A percentile compares a stretch with the other conserved stretches of the same genome.
phyloP scores from a whole-genome alignment of 2,113 vertebrate species.

The Suricata suricatta region DNA sequence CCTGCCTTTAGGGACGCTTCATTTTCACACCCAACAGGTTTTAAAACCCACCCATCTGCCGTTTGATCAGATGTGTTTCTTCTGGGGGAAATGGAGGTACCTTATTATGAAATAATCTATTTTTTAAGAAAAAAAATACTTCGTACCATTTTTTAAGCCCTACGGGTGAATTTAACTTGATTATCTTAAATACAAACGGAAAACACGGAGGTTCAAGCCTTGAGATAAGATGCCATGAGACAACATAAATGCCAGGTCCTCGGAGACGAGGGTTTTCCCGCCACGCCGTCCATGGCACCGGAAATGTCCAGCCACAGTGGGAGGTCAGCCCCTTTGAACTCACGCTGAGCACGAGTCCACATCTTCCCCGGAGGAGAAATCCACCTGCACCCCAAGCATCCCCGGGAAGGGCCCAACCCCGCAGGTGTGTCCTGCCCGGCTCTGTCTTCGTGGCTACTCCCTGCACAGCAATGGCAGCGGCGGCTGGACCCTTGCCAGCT shows the following conservation, averaged over 20 bases:
- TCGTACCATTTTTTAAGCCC: not conserved
- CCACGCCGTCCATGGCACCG: accelerated
- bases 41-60: constrained; percentile 57
- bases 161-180: not conserved
- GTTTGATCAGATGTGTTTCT: constrained; percentile 47
- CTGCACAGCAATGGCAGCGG: no score
- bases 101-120: constrained; percentile 65
- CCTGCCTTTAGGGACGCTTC: constrained; percentile 61
- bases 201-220: constrained; percentile 51
- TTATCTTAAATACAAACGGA: constrained; percentile 53
- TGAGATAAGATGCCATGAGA: not conserved
- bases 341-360: accelerated
- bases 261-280: accelerated
- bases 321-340: accelerated
- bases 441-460: accelerated
- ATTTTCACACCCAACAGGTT: constrained; percentile 54
- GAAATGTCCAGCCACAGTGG: accelerated
- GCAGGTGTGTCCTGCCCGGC: accelerated
- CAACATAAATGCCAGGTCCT: not conserved
- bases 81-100: not conserved
- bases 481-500: accelerated
- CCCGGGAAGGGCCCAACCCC: accelerated
- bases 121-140: constrained; percentile 43
- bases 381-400: accelerated
- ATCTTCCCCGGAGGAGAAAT: accelerated